These are phyloP conservation scores for Cynocephalus volans DNA, from an alignment of 2,113 vertebrate species.

Conservation along the genomic window DNA sequence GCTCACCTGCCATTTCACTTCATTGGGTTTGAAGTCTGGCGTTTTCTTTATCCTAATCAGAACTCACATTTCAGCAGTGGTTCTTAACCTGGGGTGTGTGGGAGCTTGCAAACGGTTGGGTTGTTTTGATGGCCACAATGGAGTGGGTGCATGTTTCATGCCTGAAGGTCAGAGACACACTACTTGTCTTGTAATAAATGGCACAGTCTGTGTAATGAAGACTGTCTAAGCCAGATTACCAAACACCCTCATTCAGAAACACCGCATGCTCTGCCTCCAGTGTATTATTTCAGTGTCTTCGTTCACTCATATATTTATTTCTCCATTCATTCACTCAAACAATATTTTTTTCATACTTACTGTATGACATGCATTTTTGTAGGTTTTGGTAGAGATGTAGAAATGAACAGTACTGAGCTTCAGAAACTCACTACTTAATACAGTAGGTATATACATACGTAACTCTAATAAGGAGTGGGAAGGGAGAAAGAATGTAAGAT, in stretches of 20 bases:
- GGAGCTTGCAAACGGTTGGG: not conserved
- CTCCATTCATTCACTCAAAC: not conserved
- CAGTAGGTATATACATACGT: not conserved
- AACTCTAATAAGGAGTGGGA: too few relatives aligned
- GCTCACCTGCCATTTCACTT: not conserved
- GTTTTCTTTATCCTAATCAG: not conserved
- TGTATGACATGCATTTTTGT: not conserved
- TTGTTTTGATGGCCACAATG: not conserved
- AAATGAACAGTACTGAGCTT: not conserved
- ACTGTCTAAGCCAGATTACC: not conserved
- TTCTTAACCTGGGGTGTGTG: not conserved
- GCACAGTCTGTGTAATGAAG: not conserved
- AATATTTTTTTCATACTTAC: not conserved
- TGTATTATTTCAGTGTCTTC: not conserved
- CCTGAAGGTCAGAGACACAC: not conserved
- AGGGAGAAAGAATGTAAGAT: not conserved
- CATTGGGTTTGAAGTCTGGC: not conserved
- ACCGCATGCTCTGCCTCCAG: not conserved
- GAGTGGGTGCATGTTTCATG: accelerated
- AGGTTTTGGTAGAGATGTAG: too few relatives aligned
- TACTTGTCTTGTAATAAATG: not conserved
- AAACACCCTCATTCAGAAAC: not conserved
- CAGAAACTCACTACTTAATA: not conserved
- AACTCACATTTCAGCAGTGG: not conserved
- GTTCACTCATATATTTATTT: not conserved